Evolutionary conservation across 2,888 invertebrate genomes (phyloP), one percentile per base, ranked within the genome.

Genomic region (Lepidocyrtinus sp.): DNA sequence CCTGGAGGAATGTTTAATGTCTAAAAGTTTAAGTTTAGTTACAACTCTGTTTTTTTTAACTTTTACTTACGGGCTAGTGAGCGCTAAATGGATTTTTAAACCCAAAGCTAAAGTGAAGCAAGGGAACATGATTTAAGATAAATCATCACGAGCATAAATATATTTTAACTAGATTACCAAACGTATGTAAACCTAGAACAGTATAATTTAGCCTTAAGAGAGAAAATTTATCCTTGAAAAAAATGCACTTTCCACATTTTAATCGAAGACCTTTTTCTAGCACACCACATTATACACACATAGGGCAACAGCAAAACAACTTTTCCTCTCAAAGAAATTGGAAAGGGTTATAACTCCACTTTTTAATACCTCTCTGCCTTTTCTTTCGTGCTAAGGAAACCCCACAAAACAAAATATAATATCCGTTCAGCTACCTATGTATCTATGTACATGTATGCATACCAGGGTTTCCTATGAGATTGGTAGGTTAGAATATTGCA

Each of bases 31-130:
- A n/a, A n/a, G n/a, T n/a, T n/a, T n/a, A n/a, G n/a, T n/a, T n/a
- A n/a, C n/a, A n/a, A n/a, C n/a, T n/a, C n/a, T n/a, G n/a, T n/a
- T n/a, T n/a, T n/a, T n/a, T n/a, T n/a, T n/a, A n/a, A n/a, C n/a
- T n/a, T n/a, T n/a, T n/a, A n/a, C n/a, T n/a, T n/a, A n/a, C n/a
- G n/a, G n/a, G n/a, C n/a, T n/a, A n/a, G n/a, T n/a, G n/a, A n/a
- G n/a, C n/a, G n/a, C n/a, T n/a, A 50, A 72, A 77, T 72, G 77
- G 71, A 65, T 59, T 77, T 76, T 77, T 71, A 67, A 72, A 71
- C 65, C 72, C 46, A 76, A 73, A 74, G 72, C 71, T 72, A 77
- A 72, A 64, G 61, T n/a, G 59, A 77, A 71, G 71, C 61, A 69
- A 65, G 76, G 71, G 71, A 71, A 59, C 72, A 67, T 65, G 61